Conservation (phyloP, 1,140 invertebrate species). For the Penaeus chinensis region DNA sequence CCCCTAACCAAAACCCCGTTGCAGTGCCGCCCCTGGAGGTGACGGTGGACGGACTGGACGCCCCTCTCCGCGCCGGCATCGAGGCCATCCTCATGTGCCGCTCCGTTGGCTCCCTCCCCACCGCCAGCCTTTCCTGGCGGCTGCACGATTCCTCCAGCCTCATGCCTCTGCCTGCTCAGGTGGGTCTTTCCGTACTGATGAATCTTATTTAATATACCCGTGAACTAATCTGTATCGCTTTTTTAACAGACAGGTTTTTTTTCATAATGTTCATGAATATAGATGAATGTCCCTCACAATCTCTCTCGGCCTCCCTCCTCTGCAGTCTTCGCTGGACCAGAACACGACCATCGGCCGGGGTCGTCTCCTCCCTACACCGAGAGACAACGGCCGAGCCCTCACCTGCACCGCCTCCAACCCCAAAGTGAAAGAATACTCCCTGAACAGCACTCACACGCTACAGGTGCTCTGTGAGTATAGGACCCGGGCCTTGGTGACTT, state of each 20-base stretch:
- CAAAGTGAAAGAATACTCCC: constrained; percentile 34
- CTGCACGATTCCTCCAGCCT: constrained; percentile 31
- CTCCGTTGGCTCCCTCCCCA: constrained; percentile 45
- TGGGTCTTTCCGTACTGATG: constrained; percentile 16
- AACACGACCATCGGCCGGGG: constrained; percentile 37
- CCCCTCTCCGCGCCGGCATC: constrained; percentile 35
- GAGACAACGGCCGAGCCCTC: constrained; percentile 32
- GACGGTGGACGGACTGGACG: constrained; percentile 42
- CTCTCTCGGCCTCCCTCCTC: neutral
- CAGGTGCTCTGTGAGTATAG: constrained; percentile 37
- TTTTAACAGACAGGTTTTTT: too few species aligned
- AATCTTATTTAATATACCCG: too few species aligned
- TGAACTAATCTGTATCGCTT: too few species aligned
- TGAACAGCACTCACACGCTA: constrained; percentile 27
- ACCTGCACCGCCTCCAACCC: constrained; percentile 37
- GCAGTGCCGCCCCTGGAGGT: constrained; percentile 51
- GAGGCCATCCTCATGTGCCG: constrained; percentile 35
- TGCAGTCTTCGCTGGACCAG: constrained; percentile 37
- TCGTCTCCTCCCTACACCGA: constrained; percentile 22
- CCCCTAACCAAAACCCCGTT: neutral
- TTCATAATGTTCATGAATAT: too few species aligned
- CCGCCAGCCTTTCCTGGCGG: constrained; percentile 60
- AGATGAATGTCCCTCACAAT: neutral
- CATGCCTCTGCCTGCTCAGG: constrained; percentile 38
- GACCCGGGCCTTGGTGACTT: too few species aligned